These are phyloP conservation scores for Prunella strophiata DNA, from an alignment of 2,797 vertebrate species.

Conservation along the genomic window DNA sequence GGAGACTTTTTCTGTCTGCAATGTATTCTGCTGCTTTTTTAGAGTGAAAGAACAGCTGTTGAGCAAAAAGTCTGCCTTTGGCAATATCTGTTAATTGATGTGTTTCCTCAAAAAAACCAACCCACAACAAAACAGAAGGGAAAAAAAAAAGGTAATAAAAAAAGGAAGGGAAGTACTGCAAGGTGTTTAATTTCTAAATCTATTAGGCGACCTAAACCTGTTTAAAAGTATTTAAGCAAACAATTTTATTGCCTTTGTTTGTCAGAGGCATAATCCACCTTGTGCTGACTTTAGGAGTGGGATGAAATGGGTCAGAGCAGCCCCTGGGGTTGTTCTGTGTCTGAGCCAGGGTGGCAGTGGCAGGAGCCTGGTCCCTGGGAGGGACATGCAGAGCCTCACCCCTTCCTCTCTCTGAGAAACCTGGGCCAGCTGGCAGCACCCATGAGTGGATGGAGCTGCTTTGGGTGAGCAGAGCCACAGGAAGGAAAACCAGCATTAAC, in stretches of 20 bases:
- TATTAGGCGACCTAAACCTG: neutral
- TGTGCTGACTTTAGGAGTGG: neutral
- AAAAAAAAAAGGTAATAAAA: accelerated
- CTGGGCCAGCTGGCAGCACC: neutral
- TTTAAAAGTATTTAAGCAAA: constrained; percentile 2
- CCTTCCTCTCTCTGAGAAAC: neutral
- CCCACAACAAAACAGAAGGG: neutral
- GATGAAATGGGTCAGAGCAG: neutral
- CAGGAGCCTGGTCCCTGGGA: neutral
- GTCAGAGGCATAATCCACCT: neutral
- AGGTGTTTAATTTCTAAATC: constrained; percentile 21
- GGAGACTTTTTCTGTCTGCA: constrained; percentile 24
- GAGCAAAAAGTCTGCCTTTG: constrained; percentile 71
- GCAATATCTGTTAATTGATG: constrained; percentile 76
- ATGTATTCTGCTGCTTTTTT: constrained; percentile 64
- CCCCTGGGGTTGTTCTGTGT: neutral
- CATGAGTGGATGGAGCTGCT: neutral
- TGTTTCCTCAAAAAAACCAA: constrained; percentile 26
- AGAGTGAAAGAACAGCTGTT: constrained; percentile 71
- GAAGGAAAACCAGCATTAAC: neutral
- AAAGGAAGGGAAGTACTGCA: neutral
- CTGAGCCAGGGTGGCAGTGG: neutral
- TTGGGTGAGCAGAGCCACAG: neutral
- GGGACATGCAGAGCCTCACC: neutral
- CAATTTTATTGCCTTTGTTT: neutral